A percentile compares a stretch with the other conserved stretches of the same genome.
phyloP scores from a whole-genome alignment of 1,140 invertebrate genomes.

The Antheraea mylitta region DNA sequence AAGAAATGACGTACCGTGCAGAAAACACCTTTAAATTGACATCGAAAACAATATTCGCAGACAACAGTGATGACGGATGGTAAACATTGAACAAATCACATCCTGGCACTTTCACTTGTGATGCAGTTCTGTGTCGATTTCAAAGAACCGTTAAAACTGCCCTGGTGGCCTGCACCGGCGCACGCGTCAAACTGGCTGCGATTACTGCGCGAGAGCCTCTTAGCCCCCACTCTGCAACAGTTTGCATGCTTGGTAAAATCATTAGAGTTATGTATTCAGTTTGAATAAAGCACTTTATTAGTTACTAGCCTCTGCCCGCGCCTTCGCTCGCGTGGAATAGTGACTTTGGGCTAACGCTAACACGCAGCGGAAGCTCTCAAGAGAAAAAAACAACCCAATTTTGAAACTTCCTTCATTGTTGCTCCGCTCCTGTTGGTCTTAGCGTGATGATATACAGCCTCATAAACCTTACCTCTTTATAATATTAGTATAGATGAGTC shows the following conservation, averaged over 20 bases:
- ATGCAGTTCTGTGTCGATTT: slow-evolving; percentile 1
- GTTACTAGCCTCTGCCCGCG: too few species aligned
- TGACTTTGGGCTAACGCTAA: too few species aligned
- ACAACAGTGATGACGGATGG: background rate
- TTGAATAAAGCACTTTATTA: background rate
- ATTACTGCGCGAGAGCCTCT: slow-evolving; percentile 39
- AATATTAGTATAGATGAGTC: too few species aligned
- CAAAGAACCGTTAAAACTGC: slow-evolving; percentile 1
- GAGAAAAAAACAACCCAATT: too few species aligned
- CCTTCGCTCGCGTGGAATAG: too few species aligned
- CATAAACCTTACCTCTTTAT: too few species aligned
- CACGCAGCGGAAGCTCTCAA: too few species aligned
- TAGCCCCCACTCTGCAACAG: slow-evolving; percentile 26
- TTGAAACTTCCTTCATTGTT: too few species aligned
- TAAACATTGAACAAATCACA: background rate
- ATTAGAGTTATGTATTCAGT: background rate
- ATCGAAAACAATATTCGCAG: background rate
- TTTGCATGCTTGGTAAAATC: background rate
- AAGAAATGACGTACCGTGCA: background rate
- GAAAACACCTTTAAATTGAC: background rate
- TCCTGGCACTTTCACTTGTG: slow-evolving; percentile 3
- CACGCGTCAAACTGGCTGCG: slow-evolving; percentile 50
- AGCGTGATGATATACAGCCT: too few species aligned
- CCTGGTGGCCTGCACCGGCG: background rate
- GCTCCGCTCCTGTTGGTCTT: too few species aligned